Evolutionary conservation across 2,113 vertebrate genomes (phyloP), one percentile per base, ranked within the genome.

Genomic region (Atrichornis clamosus): DNA sequence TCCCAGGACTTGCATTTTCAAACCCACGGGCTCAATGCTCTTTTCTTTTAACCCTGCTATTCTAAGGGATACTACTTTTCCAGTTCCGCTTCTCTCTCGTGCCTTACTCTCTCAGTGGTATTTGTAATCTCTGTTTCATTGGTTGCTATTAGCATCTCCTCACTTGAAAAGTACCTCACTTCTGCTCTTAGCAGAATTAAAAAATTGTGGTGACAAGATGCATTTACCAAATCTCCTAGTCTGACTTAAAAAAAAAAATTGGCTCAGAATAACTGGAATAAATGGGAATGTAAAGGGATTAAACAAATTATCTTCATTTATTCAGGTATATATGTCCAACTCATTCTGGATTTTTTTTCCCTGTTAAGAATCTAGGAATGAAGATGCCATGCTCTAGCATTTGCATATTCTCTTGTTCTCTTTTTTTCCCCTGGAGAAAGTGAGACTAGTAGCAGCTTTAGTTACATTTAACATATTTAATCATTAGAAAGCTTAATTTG

Each of bases 381-480:
- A 76, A 49, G n/a, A 53, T 68, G 32, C 12, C 3, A 0, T 87
- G 91, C 52, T 70, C 8, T 3, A 74, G 15, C 27, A 18, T 7
- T 24, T 8, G 2, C 27, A 24, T 67, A 37, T 84, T 95, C 46
- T 63, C 64, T 89, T 80, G 42, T 33, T 56, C 49, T 30, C 15
- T 63, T 56, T 32, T 32, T 74, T 47, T 7, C 5, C 50, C 39
- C 50, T 49, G 32, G 81, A 55, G 63, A 72, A 56, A 55, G 72
- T 76, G 72, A 81, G 49, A 27, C 55, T 80, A n/a, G 28, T 78
- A 78, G 52, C 52, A 92, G 52, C 68, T 90, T 93, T 96, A 96
- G 87, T 96, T 95, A 96, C 92, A 92, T 60, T 93, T 96, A 87
- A 94, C 68, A 49, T 67, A 23, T 67, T 92, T 90, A 93, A 96